Evolutionary conservation across 2,113 vertebrate genomes (phyloP).

Genomic region (Gallinago paraguaiae): DNA sequence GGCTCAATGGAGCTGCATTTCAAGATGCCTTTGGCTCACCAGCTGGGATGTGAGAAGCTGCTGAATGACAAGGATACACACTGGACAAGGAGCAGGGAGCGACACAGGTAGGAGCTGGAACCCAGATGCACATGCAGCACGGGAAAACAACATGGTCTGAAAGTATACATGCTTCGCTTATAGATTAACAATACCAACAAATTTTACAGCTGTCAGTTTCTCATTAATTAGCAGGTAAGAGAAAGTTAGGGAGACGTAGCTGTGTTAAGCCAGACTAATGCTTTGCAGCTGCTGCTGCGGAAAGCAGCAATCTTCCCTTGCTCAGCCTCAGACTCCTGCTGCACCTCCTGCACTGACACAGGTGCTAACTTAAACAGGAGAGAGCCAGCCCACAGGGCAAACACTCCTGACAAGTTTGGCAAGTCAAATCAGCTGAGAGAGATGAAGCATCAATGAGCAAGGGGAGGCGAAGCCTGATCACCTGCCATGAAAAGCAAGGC

Average conservation of each 20-base stretch:
- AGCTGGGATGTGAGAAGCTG: not conserved
- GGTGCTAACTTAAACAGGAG: not conserved
- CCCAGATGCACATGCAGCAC: not conserved
- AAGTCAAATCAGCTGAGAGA: not conserved
- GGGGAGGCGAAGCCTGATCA: not conserved
- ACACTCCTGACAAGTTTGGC: not conserved
- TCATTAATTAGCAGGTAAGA: not conserved
- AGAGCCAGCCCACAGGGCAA: not conserved
- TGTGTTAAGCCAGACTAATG: not conserved
- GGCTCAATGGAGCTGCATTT: not conserved
- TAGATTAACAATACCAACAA: not conserved
- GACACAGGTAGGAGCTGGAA: not conserved
- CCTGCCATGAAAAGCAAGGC: not conserved
- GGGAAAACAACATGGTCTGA: not conserved
- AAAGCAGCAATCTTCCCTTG: not conserved
- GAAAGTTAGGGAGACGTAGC: not conserved
- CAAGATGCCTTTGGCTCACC: not conserved
- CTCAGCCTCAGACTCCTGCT: not conserved
- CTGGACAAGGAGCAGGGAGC: not conserved
- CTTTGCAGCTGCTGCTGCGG: not conserved
- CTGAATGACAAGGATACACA: not conserved
- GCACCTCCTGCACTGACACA: not conserved
- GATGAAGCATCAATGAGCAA: not conserved
- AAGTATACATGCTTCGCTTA: not conserved
- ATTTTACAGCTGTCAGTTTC: not conserved